phyloP scores from a whole-genome alignment of 2,888 invertebrate species.

The Leptogaster cylindrica region DNA sequence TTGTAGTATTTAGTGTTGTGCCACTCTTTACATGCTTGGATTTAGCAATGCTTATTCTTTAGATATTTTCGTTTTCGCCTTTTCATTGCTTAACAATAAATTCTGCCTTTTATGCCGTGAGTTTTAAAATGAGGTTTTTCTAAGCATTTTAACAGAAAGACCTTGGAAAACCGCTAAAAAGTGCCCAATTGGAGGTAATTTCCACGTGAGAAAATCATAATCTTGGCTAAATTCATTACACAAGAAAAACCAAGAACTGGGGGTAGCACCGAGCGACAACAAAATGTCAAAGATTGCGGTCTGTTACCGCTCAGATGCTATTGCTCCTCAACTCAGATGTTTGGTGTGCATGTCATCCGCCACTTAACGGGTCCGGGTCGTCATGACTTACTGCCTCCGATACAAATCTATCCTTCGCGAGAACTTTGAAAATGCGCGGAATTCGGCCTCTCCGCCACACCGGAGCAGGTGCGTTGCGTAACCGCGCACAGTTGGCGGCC shows the following conservation, averaged over 20 bases:
- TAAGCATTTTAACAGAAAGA: no score
- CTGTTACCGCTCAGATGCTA: background rate
- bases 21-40: no score
- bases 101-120: no score
- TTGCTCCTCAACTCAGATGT: slow-evolving; percentile 8
- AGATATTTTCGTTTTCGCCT: no score
- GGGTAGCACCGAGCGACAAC: background rate
- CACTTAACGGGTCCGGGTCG: background rate
- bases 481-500: background rate
- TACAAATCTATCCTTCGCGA: slow-evolving; percentile 32
- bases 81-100: no score
- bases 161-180: no score
- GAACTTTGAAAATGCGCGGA: slow-evolving; percentile 30
- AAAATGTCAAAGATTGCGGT: slow-evolving; percentile 28
- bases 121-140: no score
- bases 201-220: slow-evolving; percentile 35
- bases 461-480: slow-evolving; percentile 26
- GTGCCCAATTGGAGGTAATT: no score
- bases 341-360: slow-evolving; percentile 8
- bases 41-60: no score
- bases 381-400: slow-evolving; percentile 35
- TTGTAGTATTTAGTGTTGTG: no score
- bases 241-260: slow-evolving; percentile 15
- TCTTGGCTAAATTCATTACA: slow-evolving; percentile 6
- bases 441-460: slow-evolving; percentile 18